phyloP scores from a whole-genome alignment of 2,113 vertebrate genomes.

The Mesembrinibis cayennensis region DNA sequence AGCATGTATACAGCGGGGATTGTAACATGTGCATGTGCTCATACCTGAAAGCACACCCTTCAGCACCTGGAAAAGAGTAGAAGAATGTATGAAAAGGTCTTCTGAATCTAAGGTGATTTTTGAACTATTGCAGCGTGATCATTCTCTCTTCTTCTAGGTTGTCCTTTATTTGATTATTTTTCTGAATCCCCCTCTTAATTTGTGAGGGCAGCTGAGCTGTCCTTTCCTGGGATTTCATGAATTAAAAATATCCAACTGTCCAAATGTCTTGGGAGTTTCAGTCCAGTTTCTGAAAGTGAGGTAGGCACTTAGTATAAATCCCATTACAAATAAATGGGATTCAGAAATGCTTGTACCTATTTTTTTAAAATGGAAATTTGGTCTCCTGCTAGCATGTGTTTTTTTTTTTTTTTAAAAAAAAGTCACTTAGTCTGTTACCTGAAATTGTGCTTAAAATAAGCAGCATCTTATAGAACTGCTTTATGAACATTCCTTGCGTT shows the following conservation, averaged over 20 bases:
- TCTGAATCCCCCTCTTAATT: neutral
- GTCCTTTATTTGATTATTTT: neutral
- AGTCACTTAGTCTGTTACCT: neutral
- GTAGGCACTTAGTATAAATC: neutral
- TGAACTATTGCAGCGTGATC: neutral
- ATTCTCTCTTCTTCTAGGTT: neutral
- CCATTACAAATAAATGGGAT: slow-evolving; percentile 6
- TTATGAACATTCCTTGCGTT: neutral
- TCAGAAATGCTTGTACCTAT: neutral
- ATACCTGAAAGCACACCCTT: neutral
- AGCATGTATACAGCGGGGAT: neutral
- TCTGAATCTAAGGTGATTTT: neutral
- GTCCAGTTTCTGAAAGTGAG: neutral
- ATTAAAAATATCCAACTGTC: neutral
- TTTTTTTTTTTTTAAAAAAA: neutral
- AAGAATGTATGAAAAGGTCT: neutral
- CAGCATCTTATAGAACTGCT: no score
- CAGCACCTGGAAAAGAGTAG: neutral
- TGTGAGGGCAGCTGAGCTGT: neutral
- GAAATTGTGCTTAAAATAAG: neutral
- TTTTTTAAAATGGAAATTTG: neutral
- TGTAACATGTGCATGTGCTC: neutral
- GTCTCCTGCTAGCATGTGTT: neutral
- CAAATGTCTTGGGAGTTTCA: neutral
- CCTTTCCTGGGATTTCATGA: neutral